phyloP scores from a whole-genome alignment of 2,888 invertebrate genomes.

The Criorhina ranunculi region DNA sequence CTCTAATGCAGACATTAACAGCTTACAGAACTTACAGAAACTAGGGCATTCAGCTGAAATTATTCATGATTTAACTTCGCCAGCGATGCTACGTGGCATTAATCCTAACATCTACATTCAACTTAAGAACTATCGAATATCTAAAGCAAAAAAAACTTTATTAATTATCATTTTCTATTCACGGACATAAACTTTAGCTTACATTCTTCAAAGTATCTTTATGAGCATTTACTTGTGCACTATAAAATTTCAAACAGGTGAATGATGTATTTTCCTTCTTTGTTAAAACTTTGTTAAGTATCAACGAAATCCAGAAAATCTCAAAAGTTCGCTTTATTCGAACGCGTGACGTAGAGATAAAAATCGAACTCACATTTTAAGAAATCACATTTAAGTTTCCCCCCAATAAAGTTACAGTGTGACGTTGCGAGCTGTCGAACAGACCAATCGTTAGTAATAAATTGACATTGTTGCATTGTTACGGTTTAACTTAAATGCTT shows the following conservation, averaged over 20 bases:
- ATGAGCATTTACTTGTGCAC: neutral
- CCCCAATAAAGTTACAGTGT: conserved; percentile 15
- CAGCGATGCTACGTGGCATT: too few relatives aligned
- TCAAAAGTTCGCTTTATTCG: neutral
- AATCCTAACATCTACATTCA: too few relatives aligned
- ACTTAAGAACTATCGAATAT: neutral
- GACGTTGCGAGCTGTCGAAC: conserved; percentile 27
- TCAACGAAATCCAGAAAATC: neutral
- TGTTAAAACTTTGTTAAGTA: conserved; percentile 1
- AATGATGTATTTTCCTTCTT: conserved; percentile 1
- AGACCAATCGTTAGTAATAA: conserved; percentile 25
- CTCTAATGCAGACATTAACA: too few relatives aligned
- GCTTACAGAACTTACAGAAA: too few relatives aligned
- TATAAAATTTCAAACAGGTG: conserved; percentile 17
- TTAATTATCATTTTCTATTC: too few relatives aligned
- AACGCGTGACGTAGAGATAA: conserved; percentile 5
- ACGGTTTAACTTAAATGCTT: conserved; percentile 10
- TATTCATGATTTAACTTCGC: too few relatives aligned
- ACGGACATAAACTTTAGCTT: too few relatives aligned
- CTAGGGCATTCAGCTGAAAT: too few relatives aligned
- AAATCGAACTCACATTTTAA: conserved; percentile 22
- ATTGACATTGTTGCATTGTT: conserved; percentile 18
- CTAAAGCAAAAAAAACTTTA: too few relatives aligned
- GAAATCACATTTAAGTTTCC: conserved; percentile 39
- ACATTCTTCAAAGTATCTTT: neutral